Evolutionary conservation across 2,113 vertebrate genomes (phyloP).

Genomic region (Miniopterus natalensis): DNA sequence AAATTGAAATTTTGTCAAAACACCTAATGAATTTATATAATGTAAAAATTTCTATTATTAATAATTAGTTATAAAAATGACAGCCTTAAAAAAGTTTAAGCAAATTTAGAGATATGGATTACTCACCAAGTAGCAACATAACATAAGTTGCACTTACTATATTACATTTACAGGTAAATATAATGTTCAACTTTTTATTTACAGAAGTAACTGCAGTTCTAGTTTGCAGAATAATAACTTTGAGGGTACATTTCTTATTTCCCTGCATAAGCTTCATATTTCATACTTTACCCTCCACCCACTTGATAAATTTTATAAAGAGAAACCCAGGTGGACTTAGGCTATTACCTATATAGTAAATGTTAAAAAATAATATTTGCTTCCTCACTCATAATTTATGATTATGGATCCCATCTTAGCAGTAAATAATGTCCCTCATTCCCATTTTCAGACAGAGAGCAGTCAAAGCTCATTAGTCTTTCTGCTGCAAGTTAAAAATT

Average conservation of each 20-base stretch:
- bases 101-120: neutral
- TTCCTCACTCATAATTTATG: neutral
- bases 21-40: neutral
- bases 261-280: neutral
- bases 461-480: neutral
- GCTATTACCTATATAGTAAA: neutral
- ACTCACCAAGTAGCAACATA: neutral
- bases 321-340: neutral
- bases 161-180: too few species aligned
- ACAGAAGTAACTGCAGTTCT: neutral
- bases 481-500: constrained; percentile 1
- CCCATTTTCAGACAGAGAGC: neutral
- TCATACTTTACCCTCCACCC: neutral
- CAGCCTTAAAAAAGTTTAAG: neutral
- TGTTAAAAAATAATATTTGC: neutral
- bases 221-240: neutral
- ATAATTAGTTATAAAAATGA: neutral
- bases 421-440: neutral
- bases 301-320: neutral
- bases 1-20: neutral
- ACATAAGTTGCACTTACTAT: neutral
- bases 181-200: neutral
- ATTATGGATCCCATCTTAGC: neutral
- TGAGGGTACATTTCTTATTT: neutral
- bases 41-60: neutral